phyloP scores from a whole-genome alignment of 2,888 invertebrate species.

The Stenodera caucasica region DNA sequence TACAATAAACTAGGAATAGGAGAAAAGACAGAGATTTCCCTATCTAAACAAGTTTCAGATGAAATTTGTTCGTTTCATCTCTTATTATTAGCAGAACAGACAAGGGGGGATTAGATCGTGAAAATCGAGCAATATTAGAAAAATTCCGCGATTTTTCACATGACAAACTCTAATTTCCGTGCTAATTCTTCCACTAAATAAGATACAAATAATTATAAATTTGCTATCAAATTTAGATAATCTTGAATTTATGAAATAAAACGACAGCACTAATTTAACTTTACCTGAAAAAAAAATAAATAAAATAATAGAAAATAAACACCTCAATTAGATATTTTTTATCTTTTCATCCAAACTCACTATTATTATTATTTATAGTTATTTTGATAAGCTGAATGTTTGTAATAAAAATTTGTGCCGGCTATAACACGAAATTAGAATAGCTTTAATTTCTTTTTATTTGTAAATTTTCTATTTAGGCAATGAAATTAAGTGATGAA shows the following conservation, averaged over 20 bases:
- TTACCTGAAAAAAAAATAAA: constrained; percentile 1
- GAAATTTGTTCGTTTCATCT: background rate
- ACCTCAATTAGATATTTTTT: constrained; percentile 8
- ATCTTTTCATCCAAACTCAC: background rate
- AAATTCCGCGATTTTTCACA: background rate
- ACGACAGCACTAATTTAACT: constrained; percentile 23
- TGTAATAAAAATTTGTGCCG: background rate
- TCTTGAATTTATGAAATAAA: background rate
- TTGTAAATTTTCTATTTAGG: constrained; percentile 29
- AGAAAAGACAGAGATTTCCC: constrained; percentile 2
- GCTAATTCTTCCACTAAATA: background rate
- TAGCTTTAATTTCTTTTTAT: background rate
- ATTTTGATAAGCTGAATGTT: background rate
- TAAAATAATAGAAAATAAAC: constrained; percentile 19
- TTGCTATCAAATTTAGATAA: background rate
- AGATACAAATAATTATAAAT: background rate
- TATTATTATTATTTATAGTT: background rate
- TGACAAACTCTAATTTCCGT: background rate
- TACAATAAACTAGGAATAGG: background rate
- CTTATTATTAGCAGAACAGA: background rate
- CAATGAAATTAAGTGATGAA: constrained; percentile 40
- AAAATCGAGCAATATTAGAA: background rate
- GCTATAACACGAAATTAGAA: background rate
- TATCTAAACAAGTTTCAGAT: background rate
- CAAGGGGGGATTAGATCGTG: background rate